Evolutionary conservation across 2,888 invertebrate species (phyloP).

Genomic region (Euplexia lucipara): DNA sequence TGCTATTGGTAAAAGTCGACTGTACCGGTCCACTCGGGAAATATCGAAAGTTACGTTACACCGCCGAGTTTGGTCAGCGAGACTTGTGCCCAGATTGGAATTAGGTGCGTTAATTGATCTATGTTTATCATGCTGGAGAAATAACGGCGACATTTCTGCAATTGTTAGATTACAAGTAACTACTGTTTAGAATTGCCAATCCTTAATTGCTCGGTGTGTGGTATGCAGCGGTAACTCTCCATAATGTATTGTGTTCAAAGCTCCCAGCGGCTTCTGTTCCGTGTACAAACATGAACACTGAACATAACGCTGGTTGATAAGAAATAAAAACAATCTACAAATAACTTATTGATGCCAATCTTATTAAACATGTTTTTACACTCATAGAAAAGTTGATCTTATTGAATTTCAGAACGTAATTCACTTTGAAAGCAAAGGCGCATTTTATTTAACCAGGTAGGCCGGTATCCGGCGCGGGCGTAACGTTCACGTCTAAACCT

Average conservation of each 20-base stretch:
- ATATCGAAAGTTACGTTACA: conserved; percentile 69
- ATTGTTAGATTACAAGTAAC: conserved; percentile 56
- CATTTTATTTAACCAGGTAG: conserved; percentile 47
- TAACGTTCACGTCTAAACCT: conserved; percentile 61
- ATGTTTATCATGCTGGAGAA: conserved; percentile 58
- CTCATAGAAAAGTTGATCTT: conserved; percentile 23
- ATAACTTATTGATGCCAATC: background rate
- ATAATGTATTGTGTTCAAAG: conserved; percentile 25
- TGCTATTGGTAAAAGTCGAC: conserved; percentile 75
- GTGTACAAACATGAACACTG: background rate
- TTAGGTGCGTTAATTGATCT: conserved; percentile 72
- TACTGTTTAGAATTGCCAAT: conserved; percentile 50
- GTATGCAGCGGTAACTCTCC: conserved; percentile 29
- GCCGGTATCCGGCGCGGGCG: conserved; percentile 50
- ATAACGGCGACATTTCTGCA: conserved; percentile 55
- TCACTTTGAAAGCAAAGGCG: conserved; percentile 39
- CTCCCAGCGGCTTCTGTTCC: conserved; percentile 13
- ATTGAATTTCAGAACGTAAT: conserved; percentile 44
- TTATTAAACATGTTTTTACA: conserved; percentile 1
- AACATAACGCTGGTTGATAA: background rate
- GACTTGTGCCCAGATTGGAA: conserved; percentile 62
- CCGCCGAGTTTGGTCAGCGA: conserved; percentile 66
- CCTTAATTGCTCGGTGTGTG: conserved; percentile 43
- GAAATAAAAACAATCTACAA: background rate
- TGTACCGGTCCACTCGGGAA: conserved; percentile 68